phyloP scores from a whole-genome alignment of 2,888 invertebrate species.

The Apodemia zela region DNA sequence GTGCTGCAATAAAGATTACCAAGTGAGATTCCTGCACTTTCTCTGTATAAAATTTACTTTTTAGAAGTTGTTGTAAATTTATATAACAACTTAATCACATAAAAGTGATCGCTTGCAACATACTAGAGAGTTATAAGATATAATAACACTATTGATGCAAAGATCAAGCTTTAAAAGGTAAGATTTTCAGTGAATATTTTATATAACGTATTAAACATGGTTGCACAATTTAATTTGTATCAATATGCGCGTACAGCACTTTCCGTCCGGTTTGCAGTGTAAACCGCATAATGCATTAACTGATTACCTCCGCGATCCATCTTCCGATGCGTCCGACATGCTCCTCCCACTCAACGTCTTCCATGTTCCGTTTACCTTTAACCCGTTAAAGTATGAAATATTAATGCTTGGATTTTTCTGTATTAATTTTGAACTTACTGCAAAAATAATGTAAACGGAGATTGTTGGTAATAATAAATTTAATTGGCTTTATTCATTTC shows the following conservation, averaged over 20 bases:
- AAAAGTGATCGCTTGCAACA: too few species aligned
- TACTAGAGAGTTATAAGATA: too few species aligned
- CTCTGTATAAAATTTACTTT: too few species aligned
- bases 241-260: conserved; percentile 55
- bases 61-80: too few species aligned
- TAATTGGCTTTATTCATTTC: too few species aligned
- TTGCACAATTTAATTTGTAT: conserved; percentile 39
- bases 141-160: too few species aligned
- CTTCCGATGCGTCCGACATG: conserved; percentile 60
- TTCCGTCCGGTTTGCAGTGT: conserved; percentile 54
- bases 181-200: not conserved
- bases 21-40: too few species aligned
- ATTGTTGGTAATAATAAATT: not conserved
- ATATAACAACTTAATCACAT: too few species aligned
- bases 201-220: conserved; percentile 1
- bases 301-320: conserved; percentile 70
- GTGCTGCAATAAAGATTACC: too few species aligned
- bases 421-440: not conserved
- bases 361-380: conserved; percentile 34
- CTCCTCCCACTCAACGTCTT: conserved; percentile 51
- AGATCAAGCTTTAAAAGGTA: too few species aligned
- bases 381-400: conserved; percentile 18
- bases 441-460: not conserved
- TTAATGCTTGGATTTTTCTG: conserved; percentile 4
- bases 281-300: conserved; percentile 74